Conservation (phyloP, 2,888 invertebrate species). For the Eupeodes luniger region DNA sequence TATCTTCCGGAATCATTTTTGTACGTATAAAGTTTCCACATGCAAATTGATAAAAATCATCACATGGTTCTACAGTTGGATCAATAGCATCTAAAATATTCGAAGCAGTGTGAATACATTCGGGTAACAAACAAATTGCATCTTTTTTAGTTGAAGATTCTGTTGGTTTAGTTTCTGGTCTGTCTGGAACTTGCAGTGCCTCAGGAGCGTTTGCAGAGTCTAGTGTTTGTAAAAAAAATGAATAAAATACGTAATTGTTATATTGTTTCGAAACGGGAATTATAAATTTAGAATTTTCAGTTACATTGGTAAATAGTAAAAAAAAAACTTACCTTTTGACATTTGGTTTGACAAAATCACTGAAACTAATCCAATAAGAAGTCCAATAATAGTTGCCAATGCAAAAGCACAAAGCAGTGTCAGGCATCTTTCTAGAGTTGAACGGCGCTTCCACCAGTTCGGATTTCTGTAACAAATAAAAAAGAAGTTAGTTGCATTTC, state of each 20-base stretch:
- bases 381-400: conserved; percentile 86
- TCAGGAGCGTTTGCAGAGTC: conserved; percentile 77
- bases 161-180: conserved; percentile 73
- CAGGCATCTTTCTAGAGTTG: conserved; percentile 89
- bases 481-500: conserved; percentile 33
- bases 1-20: conserved; percentile 90
- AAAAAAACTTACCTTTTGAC: conserved; percentile 79
- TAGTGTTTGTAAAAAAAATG: neutral
- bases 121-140: conserved; percentile 89
- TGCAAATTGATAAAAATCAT: conserved; percentile 91
- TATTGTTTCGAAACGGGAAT: too few relatives aligned
- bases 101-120: conserved; percentile 91
- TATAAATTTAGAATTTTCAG: too few relatives aligned
- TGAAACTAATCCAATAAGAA: conserved; percentile 87
- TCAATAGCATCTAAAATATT: conserved; percentile 89
- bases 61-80: conserved; percentile 88
- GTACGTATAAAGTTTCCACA: conserved; percentile 89
- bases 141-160: conserved; percentile 76
- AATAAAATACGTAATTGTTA: neutral
- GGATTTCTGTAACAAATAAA: conserved; percentile 87
- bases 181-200: conserved; percentile 80
- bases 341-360: conserved; percentile 83
- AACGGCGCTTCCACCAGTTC: conserved; percentile 92
- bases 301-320: too few relatives aligned
- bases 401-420: conserved; percentile 86